These are phyloP conservation scores for Noctua comes DNA, from an alignment of 2,888 invertebrate species.

Conservation along the genomic window DNA sequence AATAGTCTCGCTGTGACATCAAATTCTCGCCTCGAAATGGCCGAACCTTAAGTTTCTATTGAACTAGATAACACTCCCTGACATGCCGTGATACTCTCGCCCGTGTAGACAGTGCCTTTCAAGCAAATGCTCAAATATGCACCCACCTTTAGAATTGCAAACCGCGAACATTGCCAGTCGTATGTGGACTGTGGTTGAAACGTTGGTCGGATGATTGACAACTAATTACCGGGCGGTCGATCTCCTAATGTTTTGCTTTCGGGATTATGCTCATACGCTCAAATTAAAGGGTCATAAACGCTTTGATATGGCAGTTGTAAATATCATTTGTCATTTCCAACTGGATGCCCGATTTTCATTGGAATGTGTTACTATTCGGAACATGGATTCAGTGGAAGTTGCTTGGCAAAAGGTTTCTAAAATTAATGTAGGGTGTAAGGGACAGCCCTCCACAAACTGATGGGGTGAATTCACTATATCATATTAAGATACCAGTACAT, in stretches of 20 bases:
- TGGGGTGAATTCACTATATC: too few relatives aligned
- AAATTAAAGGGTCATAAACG: conserved; percentile 28
- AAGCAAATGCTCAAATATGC: background rate
- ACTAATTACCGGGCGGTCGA: conserved; percentile 54
- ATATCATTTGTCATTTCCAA: conserved; percentile 26
- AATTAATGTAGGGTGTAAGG: too few relatives aligned
- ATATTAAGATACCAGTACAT: too few relatives aligned
- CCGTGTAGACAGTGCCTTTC: background rate
- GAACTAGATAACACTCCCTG: background rate
- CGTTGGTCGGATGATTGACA: conserved; percentile 57
- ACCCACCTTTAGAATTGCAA: conserved; percentile 29
- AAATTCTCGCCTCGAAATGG: background rate
- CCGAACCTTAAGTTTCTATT: background rate
- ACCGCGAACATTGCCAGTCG: conserved; percentile 42
- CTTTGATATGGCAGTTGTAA: background rate
- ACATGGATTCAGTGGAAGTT: background rate
- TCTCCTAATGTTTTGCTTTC: conserved; percentile 29
- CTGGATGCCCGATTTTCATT: conserved; percentile 19
- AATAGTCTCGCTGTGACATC: background rate
- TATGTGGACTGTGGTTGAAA: conserved; percentile 43
- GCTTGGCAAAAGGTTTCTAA: background rate
- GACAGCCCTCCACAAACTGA: too few relatives aligned
- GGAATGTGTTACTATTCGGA: background rate
- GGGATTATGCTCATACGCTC: conserved; percentile 4
- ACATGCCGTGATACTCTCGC: background rate